These are phyloP conservation scores for Orthosia gothica DNA, from an alignment of 2,888 invertebrate genomes.

Conservation along the genomic window DNA sequence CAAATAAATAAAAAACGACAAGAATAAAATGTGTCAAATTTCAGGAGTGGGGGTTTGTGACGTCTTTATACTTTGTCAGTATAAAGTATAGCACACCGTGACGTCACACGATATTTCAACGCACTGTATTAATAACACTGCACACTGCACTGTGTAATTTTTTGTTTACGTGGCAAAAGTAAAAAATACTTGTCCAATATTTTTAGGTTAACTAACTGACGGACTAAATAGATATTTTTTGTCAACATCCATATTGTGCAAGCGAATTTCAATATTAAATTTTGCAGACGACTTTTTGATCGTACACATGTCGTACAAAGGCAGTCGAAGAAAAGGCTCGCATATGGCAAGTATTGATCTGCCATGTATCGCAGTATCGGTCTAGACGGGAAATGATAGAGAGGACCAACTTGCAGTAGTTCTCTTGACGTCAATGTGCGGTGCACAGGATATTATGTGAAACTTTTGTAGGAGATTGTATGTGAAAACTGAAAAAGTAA, in stretches of 20 bases:
- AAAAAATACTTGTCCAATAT: too few relatives aligned
- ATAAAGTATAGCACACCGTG: too few relatives aligned
- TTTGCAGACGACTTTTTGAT: background rate
- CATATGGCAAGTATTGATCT: slow-evolving; percentile 59
- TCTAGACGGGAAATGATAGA: slow-evolving; percentile 68
- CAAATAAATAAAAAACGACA: too few relatives aligned
- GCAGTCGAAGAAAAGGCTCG: slow-evolving; percentile 28
- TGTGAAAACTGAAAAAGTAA: background rate
- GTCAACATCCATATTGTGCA: background rate
- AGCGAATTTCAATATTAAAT: background rate
- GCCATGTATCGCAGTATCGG: slow-evolving; percentile 53
- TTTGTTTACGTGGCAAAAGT: too few relatives aligned
- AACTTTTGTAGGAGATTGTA: background rate
- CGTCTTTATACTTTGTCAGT: too few relatives aligned
- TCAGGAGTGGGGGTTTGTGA: too few relatives aligned
- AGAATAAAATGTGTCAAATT: too few relatives aligned
- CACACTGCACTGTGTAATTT: too few relatives aligned
- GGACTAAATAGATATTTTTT: too few relatives aligned
- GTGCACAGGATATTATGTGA: slow-evolving; percentile 14
- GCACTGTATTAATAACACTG: too few relatives aligned
- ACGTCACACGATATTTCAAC: too few relatives aligned
- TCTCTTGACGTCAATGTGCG: slow-evolving; percentile 14
- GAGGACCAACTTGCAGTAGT: slow-evolving; percentile 35
- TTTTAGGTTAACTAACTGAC: too few relatives aligned
- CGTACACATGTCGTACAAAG: slow-evolving; percentile 11